phyloP scores from a whole-genome alignment of 2,888 invertebrate genomes.

The Steinernema carpocapsae region DNA sequence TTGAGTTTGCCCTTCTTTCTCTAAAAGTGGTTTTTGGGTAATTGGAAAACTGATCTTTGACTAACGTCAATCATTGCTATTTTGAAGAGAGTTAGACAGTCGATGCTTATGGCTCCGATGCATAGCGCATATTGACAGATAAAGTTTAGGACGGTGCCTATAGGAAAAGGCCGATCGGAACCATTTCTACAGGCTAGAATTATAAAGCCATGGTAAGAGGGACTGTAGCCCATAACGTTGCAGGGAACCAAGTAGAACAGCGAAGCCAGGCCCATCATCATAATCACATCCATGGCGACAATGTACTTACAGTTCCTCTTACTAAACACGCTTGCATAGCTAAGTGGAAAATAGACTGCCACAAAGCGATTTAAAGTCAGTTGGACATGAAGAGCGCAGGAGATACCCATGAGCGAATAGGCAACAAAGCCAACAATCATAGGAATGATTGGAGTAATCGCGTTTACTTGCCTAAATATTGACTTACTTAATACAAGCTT shows the following conservation, averaged over 20 bases:
- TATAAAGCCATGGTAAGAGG: neutral
- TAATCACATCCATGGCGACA: neutral
- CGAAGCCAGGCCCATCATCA: neutral
- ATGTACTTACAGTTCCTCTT: constrained; percentile 4
- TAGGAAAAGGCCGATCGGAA: neutral
- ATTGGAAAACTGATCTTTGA: no score
- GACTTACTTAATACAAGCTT: neutral
- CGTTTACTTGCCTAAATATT: neutral
- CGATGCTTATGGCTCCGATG: constrained; percentile 1
- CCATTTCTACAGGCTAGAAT: neutral
- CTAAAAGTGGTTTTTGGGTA: neutral
- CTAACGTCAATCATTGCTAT: constrained; percentile 1
- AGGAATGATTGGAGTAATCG: neutral
- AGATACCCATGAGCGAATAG: neutral
- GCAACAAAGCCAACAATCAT: neutral
- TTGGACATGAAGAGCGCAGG: neutral
- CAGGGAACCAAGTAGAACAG: constrained; percentile 27
- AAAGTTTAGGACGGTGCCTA: constrained; percentile 9
- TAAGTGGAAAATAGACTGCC: constrained; percentile 17
- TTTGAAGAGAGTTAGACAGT: neutral
- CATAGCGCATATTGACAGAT: constrained; percentile 24
- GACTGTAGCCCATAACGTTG: constrained; percentile 25
- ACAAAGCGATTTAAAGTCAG: constrained; percentile 1
- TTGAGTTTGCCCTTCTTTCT: neutral
- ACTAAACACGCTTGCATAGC: neutral